Base-by-base conservation (phyloP, 53 echinoderm and acorn worm species). In the Glandiceps talaboti region DNA sequence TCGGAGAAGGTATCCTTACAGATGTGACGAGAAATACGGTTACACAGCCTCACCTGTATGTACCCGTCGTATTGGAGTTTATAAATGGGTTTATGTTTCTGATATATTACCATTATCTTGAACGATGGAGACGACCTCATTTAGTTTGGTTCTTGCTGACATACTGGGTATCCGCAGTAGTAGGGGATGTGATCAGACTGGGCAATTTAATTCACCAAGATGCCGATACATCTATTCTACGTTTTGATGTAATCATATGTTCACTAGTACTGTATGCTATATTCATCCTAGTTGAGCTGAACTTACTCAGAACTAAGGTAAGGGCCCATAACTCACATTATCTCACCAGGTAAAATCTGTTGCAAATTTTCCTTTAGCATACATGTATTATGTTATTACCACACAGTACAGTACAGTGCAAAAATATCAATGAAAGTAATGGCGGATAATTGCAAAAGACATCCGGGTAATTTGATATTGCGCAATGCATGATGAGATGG, bases 41-140 rank as follows among this genome's bases (percentile, higher is more conserved):
- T 33, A 84, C 94, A n/a, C 94, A 94, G 77, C 94, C 92, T 1
- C 92, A 92, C 80, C 85, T 99, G 31, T 99, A 99, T 87, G 27
- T 91, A 26, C 86, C 89, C 73, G 78, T 74, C 28, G 80, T 85
- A 6, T 20, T 45, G 6, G 64, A 6, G 20, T 45, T 45, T 45
- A 45, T 45, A 6, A 45, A 45, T 20, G 6, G 64, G 6, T 12
- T 45, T 12, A 45, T 45, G 6, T 45, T 20, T 12, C 6, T 45
- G 6, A 20, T 6, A 12, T 45, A 45, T 20, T 45, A 45, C 20
- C 64, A 45, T 45, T 20, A 45, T 45, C 20, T 20, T 6, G 64
- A 45, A 45, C 6, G 64, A 12, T 45, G 64, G 64, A 12, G 64
- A 6, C 6, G 64, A 20, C 64, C 64, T 45, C 64, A 20, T 12